A percentile compares a stretch with the other conserved stretches of the same genome.
phyloP scores from a whole-genome alignment of 1,140 invertebrate species.

The Pomphorhynchus laevis region DNA sequence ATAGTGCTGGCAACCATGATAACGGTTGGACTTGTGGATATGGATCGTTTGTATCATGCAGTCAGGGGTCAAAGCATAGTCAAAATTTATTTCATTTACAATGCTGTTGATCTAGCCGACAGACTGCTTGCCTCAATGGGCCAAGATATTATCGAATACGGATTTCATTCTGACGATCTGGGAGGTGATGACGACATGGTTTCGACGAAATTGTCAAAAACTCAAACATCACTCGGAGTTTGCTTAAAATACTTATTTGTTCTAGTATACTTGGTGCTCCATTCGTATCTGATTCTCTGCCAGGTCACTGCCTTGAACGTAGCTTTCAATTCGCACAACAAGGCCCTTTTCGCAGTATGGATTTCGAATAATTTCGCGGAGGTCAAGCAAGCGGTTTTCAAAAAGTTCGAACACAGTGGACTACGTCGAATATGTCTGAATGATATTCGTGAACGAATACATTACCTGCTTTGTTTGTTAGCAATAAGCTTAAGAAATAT shows the following conservation, averaged over 20 bases:
- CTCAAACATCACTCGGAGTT: background rate
- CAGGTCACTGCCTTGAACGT: conserved; percentile 84
- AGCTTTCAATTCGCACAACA: conserved; percentile 91
- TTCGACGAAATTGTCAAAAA: conserved; percentile 3
- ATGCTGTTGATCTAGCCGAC: conserved; percentile 38
- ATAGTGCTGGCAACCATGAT: too few relatives aligned
- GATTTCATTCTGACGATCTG: too few relatives aligned
- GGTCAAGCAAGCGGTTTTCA: conserved; percentile 86
- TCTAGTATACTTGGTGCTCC: conserved; percentile 31
- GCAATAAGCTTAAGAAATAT: conserved; percentile 86
- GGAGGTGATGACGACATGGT: too few relatives aligned
- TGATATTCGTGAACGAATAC: conserved; percentile 68
- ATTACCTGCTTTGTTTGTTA: conserved; percentile 49
- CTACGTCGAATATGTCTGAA: conserved; percentile 38
- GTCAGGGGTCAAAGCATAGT: conserved; percentile 93
- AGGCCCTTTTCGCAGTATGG: conserved; percentile 81
- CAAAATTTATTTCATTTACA: conserved; percentile 95
- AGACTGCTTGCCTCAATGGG: conserved; percentile 7
- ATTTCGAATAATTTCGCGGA: conserved; percentile 99
- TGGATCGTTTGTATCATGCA: conserved; percentile 92
- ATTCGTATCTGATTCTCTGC: conserved; percentile 46
- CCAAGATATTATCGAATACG: conserved; percentile 9
- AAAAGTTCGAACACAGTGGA: conserved; percentile 94
- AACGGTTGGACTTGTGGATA: too few relatives aligned
- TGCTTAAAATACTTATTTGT: conserved; percentile 37